A percentile compares a stretch with the other conserved stretches of the same genome.
Evolutionary conservation across 2,888 invertebrate genomes (phyloP).

Genomic region (Myopa testacea): DNA sequence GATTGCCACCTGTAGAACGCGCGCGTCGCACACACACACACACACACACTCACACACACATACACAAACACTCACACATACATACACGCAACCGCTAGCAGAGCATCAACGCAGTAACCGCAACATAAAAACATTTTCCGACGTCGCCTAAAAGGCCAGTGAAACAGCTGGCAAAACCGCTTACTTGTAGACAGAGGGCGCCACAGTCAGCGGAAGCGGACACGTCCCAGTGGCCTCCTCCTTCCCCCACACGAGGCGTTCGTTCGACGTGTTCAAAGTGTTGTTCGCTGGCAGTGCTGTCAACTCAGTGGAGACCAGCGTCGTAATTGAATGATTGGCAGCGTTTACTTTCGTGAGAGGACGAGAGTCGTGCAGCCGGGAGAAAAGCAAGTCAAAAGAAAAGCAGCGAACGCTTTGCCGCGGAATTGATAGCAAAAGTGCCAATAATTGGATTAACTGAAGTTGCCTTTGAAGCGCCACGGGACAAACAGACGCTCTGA

Average conservation of each 20-base stretch:
- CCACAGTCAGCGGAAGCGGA: neutral
- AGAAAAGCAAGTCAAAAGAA: neutral
- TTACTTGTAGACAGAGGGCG: conserved; percentile 28
- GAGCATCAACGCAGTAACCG: neutral
- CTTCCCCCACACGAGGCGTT: neutral
- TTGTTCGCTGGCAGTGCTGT: conserved; percentile 2
- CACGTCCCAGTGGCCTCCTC: neutral
- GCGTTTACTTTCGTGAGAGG: neutral
- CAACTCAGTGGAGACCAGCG: neutral
- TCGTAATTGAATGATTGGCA: conserved; percentile 33
- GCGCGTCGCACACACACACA: neutral
- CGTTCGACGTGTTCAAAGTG: neutral
- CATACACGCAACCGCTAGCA: neutral
- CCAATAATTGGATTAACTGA: conserved; percentile 44
- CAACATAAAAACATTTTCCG: neutral
- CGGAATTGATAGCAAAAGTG: conserved; percentile 42
- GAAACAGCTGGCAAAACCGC: conserved; percentile 24
- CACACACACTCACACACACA: neutral
- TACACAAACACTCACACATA: neutral
- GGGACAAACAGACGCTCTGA: neutral
- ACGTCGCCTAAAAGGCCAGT: neutral
- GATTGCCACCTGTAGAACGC: neutral
- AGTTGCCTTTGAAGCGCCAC: conserved; percentile 16
- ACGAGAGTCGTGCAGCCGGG: neutral
- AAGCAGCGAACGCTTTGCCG: conserved; percentile 2